Base-by-base conservation (phyloP, 2,113 vertebrate genomes). In the Halcyon malimbica region DNA sequence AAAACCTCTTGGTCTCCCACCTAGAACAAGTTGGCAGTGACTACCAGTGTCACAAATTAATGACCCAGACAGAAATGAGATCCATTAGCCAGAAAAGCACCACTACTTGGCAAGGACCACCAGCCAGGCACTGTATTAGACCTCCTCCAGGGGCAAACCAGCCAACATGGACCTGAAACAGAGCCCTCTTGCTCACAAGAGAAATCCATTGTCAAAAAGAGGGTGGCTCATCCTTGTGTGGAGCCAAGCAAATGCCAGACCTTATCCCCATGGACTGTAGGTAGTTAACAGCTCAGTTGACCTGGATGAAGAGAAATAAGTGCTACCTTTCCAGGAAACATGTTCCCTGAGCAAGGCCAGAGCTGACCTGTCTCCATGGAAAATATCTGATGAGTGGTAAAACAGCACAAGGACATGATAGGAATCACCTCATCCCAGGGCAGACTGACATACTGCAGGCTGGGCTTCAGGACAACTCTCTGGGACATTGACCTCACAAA, bases 51-150 rank as follows among this genome's bases (percentile, higher is more conserved):
- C 44, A 65, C 5, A 39, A 10, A 67, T 57, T 57, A 62, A 31
- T 19, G 41, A 37, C 16, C 1, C 2, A 18, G 73, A 42, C 23
- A 70, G 8, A 83, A 71, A 46, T 0, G 0, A 28, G 11, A 15
- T 69, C 33, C 12, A 5, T 9, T 20, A 63, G 13, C 33, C 1
- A 2, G 31, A 24, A 83, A 3, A 37, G 13, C 14, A 35, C 5
- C 16, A n/a, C 33, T 77, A 10, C 33, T 76, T 68, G 20, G 33
- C 42, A 42, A 92, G 19, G 37, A 33, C 17, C 53, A 29, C 5
- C 5, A 82, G 39, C 11, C 13, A 51, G 33, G 6, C 37, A 19
- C 17, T 21, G 8, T 19, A 39, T 56, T 54, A 60, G 4, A 2
- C 0, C 2, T 57, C 24, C 39, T 69, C 6, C 2, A 6, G 63